Base-by-base conservation (phyloP, 2,797 vertebrate genomes). In the Anabas testudineus region DNA sequence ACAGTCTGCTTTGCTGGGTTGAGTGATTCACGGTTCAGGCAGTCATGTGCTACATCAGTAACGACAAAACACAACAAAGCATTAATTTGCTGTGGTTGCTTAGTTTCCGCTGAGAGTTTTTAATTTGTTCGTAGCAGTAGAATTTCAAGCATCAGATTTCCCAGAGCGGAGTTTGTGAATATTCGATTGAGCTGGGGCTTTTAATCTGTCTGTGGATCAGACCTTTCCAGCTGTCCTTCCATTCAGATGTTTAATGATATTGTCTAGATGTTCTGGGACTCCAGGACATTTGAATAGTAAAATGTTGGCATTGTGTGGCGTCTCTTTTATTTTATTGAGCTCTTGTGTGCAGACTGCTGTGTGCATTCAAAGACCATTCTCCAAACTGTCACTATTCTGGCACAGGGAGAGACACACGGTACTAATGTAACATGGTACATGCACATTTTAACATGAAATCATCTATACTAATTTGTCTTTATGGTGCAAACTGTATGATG, bases 371-470 rank as follows among this genome's bases (percentile, higher is more conserved):
- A 43, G 32, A 66, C 81, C 63, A 34, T 42, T 58, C 52, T 80
- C 58, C 80, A 57, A 89, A 91, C 91, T 88, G 84, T 80, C 87
- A 82, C 56, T 30, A 3, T 67, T 86, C 68, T 80, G 75, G 67
- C 54, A 56, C 54, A 68, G 26, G 36, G 59, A 60, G 59, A 60
- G n/a, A 24, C 57, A 32, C 26, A 26, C n/a, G 36, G 56, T 54
- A 14, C 34, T 36, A 34, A 57, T 53, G 21, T 32, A 22, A 49
- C 5, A 1, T 10, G 9, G n/a, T 3, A 3, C n/a, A 49, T 46
- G n/a, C 16, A 21, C 30, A 22, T 57, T 76, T 68, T 70, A 47
- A 34, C 22, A 24, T 49, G 5, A 52, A 22, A 39, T 60, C 10
- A 32, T 64, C 9, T 7, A 1, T n/a, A 26, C 37, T 22, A 49